A percentile compares a stretch with the other conserved stretches of the same genome.
Conservation (phyloP, 2,888 invertebrate species). For the Microplitis manilae region DNA sequence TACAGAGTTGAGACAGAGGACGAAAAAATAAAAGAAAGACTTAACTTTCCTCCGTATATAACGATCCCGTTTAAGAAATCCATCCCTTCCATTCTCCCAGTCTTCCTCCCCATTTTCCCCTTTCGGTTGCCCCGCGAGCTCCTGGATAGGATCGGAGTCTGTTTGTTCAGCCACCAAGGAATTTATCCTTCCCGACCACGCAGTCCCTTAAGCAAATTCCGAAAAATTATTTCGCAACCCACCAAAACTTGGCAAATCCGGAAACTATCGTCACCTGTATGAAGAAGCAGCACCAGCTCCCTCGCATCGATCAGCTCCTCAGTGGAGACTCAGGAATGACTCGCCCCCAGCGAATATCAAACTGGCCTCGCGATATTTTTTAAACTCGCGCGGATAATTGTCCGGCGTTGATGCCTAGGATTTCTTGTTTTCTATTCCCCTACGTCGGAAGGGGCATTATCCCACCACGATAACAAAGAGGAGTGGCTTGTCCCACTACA, state of each 20-base stretch:
- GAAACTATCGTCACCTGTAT: too few relatives aligned
- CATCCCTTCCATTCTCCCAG: constrained; percentile 43
- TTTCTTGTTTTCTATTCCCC: constrained; percentile 30
- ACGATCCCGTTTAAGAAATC: constrained; percentile 69
- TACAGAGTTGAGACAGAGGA: constrained; percentile 1
- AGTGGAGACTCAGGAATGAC: too few relatives aligned
- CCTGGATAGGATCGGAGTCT: too few relatives aligned
- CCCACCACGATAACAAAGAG: constrained; percentile 22
- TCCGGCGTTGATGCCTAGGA: constrained; percentile 50
- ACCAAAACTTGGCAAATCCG: too few relatives aligned
- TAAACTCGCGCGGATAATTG: constrained; percentile 67
- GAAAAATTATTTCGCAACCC: too few relatives aligned
- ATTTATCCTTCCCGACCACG: too few relatives aligned
- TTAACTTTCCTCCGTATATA: constrained; percentile 56
- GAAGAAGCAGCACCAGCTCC: too few relatives aligned
- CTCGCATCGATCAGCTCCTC: too few relatives aligned
- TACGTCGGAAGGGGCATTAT: constrained; percentile 5
- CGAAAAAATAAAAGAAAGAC: constrained; percentile 4
- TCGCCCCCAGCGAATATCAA: too few relatives aligned
- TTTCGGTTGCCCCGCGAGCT: constrained; percentile 67
- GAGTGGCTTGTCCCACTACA: constrained; percentile 36
- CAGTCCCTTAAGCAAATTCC: too few relatives aligned
- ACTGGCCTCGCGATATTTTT: too few relatives aligned
- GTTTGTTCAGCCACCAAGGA: too few relatives aligned
- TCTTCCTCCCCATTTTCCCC: constrained; percentile 51